Conservation (phyloP, 1,140 invertebrate species). For the Drosophila rufa region DNA sequence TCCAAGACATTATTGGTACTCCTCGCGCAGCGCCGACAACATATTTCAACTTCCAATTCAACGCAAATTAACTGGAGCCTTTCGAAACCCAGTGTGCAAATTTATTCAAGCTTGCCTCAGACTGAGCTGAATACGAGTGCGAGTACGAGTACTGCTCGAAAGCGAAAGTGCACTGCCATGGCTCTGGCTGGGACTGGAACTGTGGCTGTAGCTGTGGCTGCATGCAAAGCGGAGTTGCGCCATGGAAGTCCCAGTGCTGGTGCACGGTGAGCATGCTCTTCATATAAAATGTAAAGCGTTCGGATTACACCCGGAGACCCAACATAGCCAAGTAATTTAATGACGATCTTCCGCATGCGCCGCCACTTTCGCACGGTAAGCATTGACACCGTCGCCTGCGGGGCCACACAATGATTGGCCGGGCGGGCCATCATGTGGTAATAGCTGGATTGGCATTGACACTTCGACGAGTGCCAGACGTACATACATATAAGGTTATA, state of each 20-base stretch:
- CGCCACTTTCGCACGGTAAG: constrained; percentile 58
- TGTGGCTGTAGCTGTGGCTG: constrained; percentile 10
- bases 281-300: constrained; percentile 35
- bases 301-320: constrained; percentile 56
- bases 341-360: constrained; percentile 63
- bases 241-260: constrained; percentile 33
- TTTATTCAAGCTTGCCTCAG: constrained; percentile 56
- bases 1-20: constrained; percentile 23
- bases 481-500: neutral
- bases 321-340: constrained; percentile 59
- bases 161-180: constrained; percentile 65
- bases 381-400: constrained; percentile 42
- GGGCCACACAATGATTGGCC: neutral
- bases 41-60: constrained; percentile 45
- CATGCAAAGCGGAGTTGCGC: constrained; percentile 54
- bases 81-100: constrained; percentile 48
- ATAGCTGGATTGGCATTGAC: constrained; percentile 45
- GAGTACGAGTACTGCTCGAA: constrained; percentile 36
- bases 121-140: constrained; percentile 23
- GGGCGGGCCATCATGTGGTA: constrained; percentile 7
- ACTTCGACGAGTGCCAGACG: constrained; percentile 10
- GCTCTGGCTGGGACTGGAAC: neutral
- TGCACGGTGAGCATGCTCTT: constrained; percentile 10
- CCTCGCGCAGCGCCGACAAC: constrained; percentile 22
- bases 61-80: constrained; percentile 42